Percentiles rank a stretch among this genome's conserved stretches.
Conservation (phyloP, 2,888 invertebrate genomes). For the Ligdia adustata region DNA sequence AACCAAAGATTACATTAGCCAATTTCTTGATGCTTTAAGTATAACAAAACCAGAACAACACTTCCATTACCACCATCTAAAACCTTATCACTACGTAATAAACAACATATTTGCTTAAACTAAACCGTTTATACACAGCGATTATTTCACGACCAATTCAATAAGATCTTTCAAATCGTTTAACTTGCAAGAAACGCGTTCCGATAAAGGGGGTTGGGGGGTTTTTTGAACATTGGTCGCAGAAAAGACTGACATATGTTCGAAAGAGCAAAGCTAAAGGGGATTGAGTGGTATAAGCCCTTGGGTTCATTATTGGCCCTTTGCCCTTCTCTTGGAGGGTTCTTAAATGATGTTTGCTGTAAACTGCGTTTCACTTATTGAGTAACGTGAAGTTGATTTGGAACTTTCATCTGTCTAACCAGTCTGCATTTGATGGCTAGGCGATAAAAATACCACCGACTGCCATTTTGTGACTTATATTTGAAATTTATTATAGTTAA, state of each 20-base stretch:
- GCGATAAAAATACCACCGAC: no score
- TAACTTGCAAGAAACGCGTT: conserved; percentile 15
- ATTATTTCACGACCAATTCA: conserved; percentile 36
- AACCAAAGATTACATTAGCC: no score
- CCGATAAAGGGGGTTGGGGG: conserved; percentile 26
- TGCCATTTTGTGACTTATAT: no score
- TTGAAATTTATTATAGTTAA: no score
- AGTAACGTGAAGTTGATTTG: no score
- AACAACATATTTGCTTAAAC: conserved; percentile 20
- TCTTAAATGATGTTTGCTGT: conserved; percentile 68
- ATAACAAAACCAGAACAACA: conserved; percentile 3
- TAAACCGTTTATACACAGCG: conserved; percentile 32
- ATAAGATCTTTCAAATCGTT: conserved; percentile 20
- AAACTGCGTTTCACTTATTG: conserved; percentile 47
- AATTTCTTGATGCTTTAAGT: no score
- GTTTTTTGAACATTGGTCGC: conserved; percentile 52
- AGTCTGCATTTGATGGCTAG: no score
- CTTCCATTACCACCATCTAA: conserved; percentile 8
- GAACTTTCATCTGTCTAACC: no score
- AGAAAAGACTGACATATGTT: conserved; percentile 72
- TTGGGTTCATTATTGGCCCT: conserved; percentile 75
- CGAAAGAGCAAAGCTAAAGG: conserved; percentile 61
- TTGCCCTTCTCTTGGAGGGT: conserved; percentile 61
- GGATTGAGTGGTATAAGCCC: conserved; percentile 78
- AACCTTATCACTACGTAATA: conserved; percentile 19